Conservation (phyloP, 2,888 invertebrate species). For the Noctua fimbriata region DNA sequence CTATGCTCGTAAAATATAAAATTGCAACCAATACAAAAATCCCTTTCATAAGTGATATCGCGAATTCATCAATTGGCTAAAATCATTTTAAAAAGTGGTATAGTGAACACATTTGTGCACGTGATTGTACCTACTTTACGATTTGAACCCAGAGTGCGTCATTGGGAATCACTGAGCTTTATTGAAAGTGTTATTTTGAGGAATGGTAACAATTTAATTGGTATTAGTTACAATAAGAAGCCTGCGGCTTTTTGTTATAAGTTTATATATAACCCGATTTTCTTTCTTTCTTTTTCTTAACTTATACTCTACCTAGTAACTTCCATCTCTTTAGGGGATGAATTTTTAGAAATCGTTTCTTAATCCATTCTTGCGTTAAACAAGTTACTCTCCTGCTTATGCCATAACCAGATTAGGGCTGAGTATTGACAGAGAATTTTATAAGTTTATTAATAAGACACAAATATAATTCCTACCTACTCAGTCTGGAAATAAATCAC, state of each 20-base stretch:
- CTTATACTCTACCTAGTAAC: too few relatives aligned
- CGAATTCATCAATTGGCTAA: neutral
- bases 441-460: neutral
- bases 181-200: neutral
- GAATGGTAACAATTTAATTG: neutral
- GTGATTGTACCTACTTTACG: neutral
- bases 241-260: neutral
- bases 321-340: neutral
- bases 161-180: slow-evolving; percentile 12
- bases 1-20: too few relatives aligned
- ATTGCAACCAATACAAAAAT: neutral
- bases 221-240: neutral
- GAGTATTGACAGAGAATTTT: neutral
- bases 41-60: neutral
- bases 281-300: too few relatives aligned
- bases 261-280: too few relatives aligned
- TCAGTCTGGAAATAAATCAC: neutral
- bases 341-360: neutral
- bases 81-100: neutral
- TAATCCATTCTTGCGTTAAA: neutral
- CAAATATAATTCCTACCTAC: neutral
- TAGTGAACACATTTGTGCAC: neutral
- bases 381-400: neutral
- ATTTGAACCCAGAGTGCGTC: slow-evolving; percentile 20
- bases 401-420: neutral